These are phyloP conservation scores for Laothoe populi DNA, from an alignment of 2,888 invertebrate genomes.

Conservation along the genomic window DNA sequence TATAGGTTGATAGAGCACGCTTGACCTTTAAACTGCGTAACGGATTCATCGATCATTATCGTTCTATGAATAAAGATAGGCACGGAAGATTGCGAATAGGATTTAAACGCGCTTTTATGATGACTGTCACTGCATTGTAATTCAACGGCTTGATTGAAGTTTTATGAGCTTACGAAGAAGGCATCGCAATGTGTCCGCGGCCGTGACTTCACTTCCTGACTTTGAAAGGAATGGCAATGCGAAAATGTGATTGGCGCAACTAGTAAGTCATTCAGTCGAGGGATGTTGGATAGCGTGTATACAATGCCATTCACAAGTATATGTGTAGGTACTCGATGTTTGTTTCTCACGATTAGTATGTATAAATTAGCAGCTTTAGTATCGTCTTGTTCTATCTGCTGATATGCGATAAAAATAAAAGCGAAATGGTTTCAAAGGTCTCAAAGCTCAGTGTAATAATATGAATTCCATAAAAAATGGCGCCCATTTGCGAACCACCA, in stretches of 20 bases:
- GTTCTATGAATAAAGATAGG: constrained; percentile 31
- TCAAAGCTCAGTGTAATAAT: too few species aligned
- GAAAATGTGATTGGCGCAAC: constrained; percentile 46
- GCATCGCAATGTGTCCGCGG: constrained; percentile 67
- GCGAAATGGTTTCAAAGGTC: too few species aligned
- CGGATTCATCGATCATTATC: constrained; percentile 3
- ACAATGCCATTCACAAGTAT: constrained; percentile 1
- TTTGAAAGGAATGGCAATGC: constrained; percentile 64
- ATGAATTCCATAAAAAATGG: too few species aligned
- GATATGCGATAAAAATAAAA: neutral
- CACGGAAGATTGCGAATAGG: constrained; percentile 63
- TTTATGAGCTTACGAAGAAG: constrained; percentile 77
- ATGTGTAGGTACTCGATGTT: constrained; percentile 5
- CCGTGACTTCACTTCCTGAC: constrained; percentile 78
- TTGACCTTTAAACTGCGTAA: neutral
- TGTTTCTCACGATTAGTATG: neutral
- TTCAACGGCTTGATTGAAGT: constrained; percentile 79
- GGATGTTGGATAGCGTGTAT: constrained; percentile 33
- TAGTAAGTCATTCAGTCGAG: constrained; percentile 34
- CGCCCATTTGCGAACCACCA: neutral
- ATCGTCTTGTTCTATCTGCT: neutral
- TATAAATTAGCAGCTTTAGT: neutral
- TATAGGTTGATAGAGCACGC: neutral
- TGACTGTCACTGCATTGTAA: constrained; percentile 65
- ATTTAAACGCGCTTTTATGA: constrained; percentile 68